Percentiles rank a stretch among this genome's conserved stretches.
Conservation (phyloP, 2,797 vertebrate genomes). For the Echiichthys vipera region DNA sequence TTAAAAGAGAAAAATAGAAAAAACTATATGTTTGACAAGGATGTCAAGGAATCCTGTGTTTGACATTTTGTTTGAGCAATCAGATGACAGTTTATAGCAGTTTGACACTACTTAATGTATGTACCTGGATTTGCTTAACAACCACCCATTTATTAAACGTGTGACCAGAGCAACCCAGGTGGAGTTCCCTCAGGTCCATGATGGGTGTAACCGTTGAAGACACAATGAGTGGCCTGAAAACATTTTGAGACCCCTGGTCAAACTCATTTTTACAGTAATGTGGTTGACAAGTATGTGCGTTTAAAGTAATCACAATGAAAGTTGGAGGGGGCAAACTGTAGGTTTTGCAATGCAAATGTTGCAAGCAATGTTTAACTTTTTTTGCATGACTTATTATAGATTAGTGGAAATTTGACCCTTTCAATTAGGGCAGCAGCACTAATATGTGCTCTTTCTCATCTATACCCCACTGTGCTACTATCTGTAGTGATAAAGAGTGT, state of each 20-base stretch:
- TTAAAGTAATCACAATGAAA: too few relatives aligned
- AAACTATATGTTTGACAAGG: conserved; percentile 12
- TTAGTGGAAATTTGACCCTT: neutral
- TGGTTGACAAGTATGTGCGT: too few relatives aligned
- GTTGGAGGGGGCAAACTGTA: neutral
- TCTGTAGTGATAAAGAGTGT: neutral
- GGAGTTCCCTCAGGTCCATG: neutral
- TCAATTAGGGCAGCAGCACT: neutral
- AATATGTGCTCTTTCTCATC: neutral
- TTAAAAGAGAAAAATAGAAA: conserved; percentile 4
- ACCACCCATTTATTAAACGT: neutral
- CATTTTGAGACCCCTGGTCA: neutral
- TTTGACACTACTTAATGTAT: neutral
- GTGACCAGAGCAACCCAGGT: neutral
- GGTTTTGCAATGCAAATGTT: neutral
- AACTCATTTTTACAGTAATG: neutral
- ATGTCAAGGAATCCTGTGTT: neutral
- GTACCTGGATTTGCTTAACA: neutral
- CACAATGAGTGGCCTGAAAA: neutral
- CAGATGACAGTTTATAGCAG: too few relatives aligned
- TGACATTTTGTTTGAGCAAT: conserved; percentile 8
- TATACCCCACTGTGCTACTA: neutral
- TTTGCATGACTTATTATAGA: neutral
- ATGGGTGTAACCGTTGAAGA: neutral
- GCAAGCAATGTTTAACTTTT: neutral